phyloP scores from a whole-genome alignment of 64 coral and sea anemone genomes.

The Platygyra sinensis region DNA sequence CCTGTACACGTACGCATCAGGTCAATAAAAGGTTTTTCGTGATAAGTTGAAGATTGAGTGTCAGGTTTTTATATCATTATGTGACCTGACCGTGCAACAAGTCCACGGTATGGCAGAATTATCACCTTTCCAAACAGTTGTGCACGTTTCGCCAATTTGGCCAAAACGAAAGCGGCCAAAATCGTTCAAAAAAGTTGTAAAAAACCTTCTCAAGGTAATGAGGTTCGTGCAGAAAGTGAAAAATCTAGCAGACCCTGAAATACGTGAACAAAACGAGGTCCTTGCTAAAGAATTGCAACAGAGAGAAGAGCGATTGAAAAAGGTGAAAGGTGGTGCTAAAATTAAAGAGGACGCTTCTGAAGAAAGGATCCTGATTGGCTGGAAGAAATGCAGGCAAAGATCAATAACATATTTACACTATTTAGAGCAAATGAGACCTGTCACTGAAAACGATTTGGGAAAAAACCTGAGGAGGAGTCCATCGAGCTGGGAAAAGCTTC shows the following conservation, averaged over 20 bases:
- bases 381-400: background rate
- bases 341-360: background rate
- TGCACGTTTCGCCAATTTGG: constrained; percentile 26
- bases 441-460: background rate
- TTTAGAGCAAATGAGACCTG: background rate
- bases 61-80: background rate
- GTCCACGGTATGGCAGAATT: background rate
- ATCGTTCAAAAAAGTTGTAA: constrained; percentile 2
- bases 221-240: background rate
- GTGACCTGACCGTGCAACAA: no score
- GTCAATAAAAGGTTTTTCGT: background rate
- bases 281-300: background rate
- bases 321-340: background rate
- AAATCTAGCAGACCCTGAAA: background rate
- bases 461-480: background rate
- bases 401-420: background rate
- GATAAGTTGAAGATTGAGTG: background rate
- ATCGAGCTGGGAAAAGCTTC: background rate
- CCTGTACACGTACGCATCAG: background rate
- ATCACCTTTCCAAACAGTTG: background rate
- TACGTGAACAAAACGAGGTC: background rate
- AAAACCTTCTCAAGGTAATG: background rate
- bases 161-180: background rate
- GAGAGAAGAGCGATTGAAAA: background rate
- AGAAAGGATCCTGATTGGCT: background rate